Evolutionary conservation across 2,113 vertebrate genomes (phyloP), one percentile per base, ranked within the genome.

Genomic region (Lophius piscatorius): DNA sequence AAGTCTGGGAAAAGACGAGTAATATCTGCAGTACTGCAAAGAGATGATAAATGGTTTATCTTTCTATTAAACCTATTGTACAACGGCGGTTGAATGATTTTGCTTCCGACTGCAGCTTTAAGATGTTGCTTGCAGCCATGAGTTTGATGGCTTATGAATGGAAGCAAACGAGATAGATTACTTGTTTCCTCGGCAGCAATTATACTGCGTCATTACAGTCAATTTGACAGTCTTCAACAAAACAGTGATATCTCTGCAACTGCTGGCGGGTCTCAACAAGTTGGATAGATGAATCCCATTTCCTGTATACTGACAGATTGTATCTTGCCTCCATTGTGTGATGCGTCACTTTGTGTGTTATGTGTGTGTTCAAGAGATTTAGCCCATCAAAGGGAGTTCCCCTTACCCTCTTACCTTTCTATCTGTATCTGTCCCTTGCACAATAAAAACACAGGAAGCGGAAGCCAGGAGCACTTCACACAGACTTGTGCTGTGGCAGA

Each of bases 371-470:
- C 16, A 9, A 65, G 40, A 78, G 67, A 52, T 72, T 70, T 78
- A 82, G 63, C 65, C 72, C 66, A 70, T 78, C 63, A 69, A 77
- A 74, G 28, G 49, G 31, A 46, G 54, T 13, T 44, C 34, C 40
- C 16, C 3, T 4, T 8, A 16, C 44, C 20, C 18, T 11, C 39
- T 42, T 45, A 24, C 22, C 70, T 60, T 21, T 47, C 59, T 50
- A 45, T 52, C 70, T 78, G 75, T 46, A 77, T 74, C 73, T 44
- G 72, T 62, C 63, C 63, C 61, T 45, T 74, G 74, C 75, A 63
- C 76, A 83, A 81, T 67, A 74, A 77, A 86, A 85, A 85, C 77
- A 86, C 80, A 78, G 85, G 74, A 87, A 86, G 80, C 28, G 34
- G 41, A 75, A 78, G 48, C 4, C 34, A 4, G 5, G 58, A 73